Conservation (phyloP, 2,797 vertebrate species). For the Prunella strophiata region DNA sequence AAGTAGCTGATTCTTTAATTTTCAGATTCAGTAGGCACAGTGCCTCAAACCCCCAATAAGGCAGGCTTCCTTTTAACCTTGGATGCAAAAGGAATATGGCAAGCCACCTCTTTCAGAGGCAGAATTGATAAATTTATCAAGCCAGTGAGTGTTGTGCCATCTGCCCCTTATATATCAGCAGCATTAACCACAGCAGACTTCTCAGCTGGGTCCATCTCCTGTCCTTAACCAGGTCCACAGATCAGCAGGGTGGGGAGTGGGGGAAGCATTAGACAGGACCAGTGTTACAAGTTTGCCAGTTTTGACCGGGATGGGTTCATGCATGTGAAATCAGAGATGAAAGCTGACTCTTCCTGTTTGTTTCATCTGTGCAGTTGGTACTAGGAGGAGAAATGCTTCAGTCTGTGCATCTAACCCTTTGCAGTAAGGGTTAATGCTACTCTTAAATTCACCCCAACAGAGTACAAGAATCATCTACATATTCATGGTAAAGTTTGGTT, state of each 20-base stretch:
- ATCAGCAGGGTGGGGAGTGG: not conserved
- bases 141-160: not conserved
- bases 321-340: not conserved
- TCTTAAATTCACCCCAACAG: not conserved
- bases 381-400: not conserved
- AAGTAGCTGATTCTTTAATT: not conserved
- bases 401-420: not conserved
- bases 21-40: not conserved
- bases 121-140: conserved; percentile 13
- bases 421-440: not conserved
- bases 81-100: not conserved
- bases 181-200: not conserved
- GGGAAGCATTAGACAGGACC: not conserved
- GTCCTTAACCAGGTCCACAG: not conserved
- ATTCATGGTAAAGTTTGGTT: not conserved
- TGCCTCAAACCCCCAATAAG: not conserved
- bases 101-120: not conserved
- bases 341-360: not conserved
- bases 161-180: not conserved
- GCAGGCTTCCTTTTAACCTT: not conserved
- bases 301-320: not conserved
- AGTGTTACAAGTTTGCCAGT: not conserved
- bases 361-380: not conserved
- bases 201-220: not conserved
- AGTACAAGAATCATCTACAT: not conserved